phyloP scores from a whole-genome alignment of 2,113 vertebrate genomes.

The Hemiscyllium ocellatum region DNA sequence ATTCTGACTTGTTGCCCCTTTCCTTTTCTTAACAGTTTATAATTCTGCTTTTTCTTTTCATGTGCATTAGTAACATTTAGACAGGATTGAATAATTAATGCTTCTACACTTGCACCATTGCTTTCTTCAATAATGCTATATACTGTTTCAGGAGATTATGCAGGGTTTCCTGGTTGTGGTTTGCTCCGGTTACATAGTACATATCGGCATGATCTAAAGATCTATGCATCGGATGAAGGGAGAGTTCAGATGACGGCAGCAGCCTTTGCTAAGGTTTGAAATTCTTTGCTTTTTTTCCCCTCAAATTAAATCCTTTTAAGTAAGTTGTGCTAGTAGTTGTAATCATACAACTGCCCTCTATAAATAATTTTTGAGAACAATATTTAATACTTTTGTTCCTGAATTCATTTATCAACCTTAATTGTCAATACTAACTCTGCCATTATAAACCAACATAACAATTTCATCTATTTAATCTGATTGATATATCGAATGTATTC shows the following conservation, averaged over 20 bases:
- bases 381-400: background rate
- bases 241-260: conserved; percentile 84
- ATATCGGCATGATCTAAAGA: conserved; percentile 81
- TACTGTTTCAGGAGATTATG: conserved; percentile 72
- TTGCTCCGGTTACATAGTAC: conserved; percentile 79
- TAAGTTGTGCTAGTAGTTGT: background rate
- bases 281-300: background rate
- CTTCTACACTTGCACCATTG: background rate
- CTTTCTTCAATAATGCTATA: background rate
- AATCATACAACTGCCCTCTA: background rate
- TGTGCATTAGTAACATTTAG: background rate
- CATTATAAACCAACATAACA: background rate
- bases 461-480: background rate
- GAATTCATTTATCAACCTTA: background rate
- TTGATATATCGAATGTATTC: background rate
- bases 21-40: background rate
- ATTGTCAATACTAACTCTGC: background rate
- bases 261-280: conserved; percentile 76
- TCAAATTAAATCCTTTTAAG: background rate
- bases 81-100: background rate
- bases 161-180: conserved; percentile 81
- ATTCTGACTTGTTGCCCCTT: background rate
- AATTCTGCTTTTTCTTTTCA: background rate
- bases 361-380: background rate
- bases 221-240: conserved; percentile 82